phyloP scores from a whole-genome alignment of 2,888 invertebrate genomes.

The Chrysolina haemoptera region DNA sequence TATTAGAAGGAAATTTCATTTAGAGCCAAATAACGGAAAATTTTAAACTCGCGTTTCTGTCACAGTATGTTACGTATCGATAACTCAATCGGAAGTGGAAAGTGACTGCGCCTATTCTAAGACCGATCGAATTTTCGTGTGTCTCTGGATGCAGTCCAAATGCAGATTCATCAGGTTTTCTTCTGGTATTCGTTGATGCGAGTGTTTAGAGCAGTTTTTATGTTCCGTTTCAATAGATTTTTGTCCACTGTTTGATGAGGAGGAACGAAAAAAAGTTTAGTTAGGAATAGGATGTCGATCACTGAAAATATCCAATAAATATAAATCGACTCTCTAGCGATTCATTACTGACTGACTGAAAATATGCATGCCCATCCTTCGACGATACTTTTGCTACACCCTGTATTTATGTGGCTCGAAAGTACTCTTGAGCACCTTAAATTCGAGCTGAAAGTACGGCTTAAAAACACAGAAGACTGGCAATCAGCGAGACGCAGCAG shows the following conservation, averaged over 20 bases:
- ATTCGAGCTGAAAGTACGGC: constrained; percentile 13
- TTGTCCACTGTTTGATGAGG: no score
- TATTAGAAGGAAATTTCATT: constrained; percentile 65
- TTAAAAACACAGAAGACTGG: constrained; percentile 26
- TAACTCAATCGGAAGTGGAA: constrained; percentile 50
- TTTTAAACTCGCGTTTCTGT: constrained; percentile 55
- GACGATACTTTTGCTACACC: not conserved
- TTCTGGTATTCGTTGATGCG: no score
- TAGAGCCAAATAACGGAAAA: constrained; percentile 64
- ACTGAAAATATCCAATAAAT: no score
- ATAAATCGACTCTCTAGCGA: no score
- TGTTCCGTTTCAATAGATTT: no score
- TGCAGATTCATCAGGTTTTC: no score
- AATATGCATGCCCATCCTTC: not conserved
- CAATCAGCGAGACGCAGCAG: constrained; percentile 41
- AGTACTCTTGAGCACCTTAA: not conserved
- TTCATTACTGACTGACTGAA: no score
- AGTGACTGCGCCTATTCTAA: not conserved
- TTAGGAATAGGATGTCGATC: no score
- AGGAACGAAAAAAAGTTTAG: no score
- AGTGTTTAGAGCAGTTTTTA: no score
- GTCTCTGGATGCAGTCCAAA: not conserved
- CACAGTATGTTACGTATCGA: constrained; percentile 57
- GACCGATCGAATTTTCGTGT: not conserved
- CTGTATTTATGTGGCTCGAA: not conserved